Base-by-base conservation (phyloP, 2,797 vertebrate species). In the Channa striata region DNA sequence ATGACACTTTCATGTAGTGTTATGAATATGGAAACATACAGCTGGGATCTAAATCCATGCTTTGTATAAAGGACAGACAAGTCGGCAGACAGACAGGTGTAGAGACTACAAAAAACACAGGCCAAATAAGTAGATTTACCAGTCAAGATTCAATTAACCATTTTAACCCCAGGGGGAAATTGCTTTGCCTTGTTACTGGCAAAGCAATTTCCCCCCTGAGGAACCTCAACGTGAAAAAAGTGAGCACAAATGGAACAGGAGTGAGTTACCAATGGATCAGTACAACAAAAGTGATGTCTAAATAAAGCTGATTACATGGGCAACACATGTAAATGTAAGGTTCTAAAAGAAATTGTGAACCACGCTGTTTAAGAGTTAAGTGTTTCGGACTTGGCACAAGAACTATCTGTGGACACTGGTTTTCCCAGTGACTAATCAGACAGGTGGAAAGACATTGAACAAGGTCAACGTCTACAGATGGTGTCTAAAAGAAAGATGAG, bases 1-100 rank as follows among this genome's bases (percentile, higher is more conserved):
- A 84, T 49, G 78, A 78, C 13, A 59, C 67, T 23, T 48, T 68
- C 72, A 57, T 44, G 68, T 13, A 2, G 74, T 21, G 50, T 76
- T 67, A 82, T 86, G 80, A 87, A 88, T 87, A 90, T 85, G 69
- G 59, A 87, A 64, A 47, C 36, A 16, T 85, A 75, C 78, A 81
- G 79, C 84, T 83, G 75, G 74, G 77, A 72, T 65, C 72, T 63
- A 78, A 89, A 50, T 83, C 78, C 25, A n/a, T 56, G 62, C 54
- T 79, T 59, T 68, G 23, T 36, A 72, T 30, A 30, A 30, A 30
- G 21, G 47, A 50, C 60, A 33, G 11, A 54, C 34, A 43, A 50
- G 65, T 2, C 44, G 20, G 16, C 9, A 23, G 25, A 53, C 13
- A 44, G n/a, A n/a, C n/a, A n/a, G n/a, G 10, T 30, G 2, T 5